A percentile compares a stretch with the other conserved stretches of the same genome.
Conservation (phyloP, 2,888 invertebrate genomes). For the Hesperia comma region DNA sequence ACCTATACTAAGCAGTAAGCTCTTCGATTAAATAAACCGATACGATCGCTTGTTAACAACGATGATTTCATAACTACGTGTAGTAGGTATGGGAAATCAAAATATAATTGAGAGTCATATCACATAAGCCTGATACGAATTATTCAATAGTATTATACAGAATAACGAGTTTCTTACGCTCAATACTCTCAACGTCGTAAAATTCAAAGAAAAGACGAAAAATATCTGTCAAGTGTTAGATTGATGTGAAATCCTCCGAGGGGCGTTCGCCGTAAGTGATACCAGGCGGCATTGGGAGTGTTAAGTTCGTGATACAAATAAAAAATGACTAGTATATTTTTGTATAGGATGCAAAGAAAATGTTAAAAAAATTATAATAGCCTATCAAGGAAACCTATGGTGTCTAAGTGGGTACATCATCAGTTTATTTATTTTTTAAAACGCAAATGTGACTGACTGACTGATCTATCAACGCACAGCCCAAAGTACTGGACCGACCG, state of each 20-base stretch:
- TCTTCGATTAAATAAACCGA: background rate
- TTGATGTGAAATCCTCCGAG: slow-evolving; percentile 19
- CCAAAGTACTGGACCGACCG: too few relatives aligned
- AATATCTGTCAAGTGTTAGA: slow-evolving; percentile 19
- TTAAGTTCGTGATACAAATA: slow-evolving; percentile 22
- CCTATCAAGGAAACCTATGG: too few relatives aligned
- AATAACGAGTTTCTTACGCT: background rate
- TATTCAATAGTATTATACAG: background rate
- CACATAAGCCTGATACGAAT: background rate
- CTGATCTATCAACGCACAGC: too few relatives aligned
- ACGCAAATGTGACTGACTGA: too few relatives aligned
- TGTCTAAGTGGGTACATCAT: too few relatives aligned
- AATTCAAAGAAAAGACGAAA: slow-evolving; percentile 20
- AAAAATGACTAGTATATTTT: background rate
- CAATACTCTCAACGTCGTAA: background rate
- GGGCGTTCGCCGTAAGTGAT: slow-evolving; percentile 10
- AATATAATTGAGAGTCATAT: slow-evolving; percentile 2
- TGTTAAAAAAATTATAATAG: too few relatives aligned
- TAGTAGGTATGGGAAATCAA: background rate
- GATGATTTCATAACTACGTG: background rate
- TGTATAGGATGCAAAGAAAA: too few relatives aligned
- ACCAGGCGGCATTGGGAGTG: slow-evolving; percentile 6
- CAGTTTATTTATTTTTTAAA: too few relatives aligned
- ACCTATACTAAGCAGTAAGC: too few relatives aligned
- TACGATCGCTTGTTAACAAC: background rate